Conservation (phyloP, 2,113 vertebrate genomes). For the Tachysurus vachellii region DNA sequence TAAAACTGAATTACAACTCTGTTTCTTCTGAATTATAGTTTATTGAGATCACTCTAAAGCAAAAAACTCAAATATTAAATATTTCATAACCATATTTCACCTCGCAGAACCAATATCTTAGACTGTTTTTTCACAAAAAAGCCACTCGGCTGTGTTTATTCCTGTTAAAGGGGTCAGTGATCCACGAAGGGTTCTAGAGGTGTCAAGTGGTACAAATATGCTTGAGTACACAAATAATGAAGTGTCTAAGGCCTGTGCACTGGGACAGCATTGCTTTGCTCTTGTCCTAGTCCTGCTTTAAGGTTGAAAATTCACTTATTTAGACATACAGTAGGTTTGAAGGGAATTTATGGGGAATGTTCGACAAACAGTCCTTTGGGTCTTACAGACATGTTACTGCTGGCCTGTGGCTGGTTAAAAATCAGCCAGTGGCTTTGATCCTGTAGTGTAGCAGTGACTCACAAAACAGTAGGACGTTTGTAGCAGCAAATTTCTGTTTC, state of each 20-base stretch:
- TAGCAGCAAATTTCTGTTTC: neutral
- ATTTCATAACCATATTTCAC: neutral
- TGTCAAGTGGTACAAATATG: constrained; percentile 49
- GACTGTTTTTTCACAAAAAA: neutral
- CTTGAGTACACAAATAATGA: constrained; percentile 44
- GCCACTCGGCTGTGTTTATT: constrained; percentile 40
- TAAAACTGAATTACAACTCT: constrained; percentile 12
- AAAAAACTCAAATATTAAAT: constrained; percentile 9
- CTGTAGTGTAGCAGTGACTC: neutral
- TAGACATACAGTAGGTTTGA: neutral
- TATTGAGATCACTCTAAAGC: neutral
- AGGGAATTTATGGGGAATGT: neutral
- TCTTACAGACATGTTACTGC: neutral
- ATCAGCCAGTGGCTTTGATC: constrained; percentile 2
- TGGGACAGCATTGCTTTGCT: neutral
- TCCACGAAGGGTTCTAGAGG: constrained; percentile 28
- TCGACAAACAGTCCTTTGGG: neutral
- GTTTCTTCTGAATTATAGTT: neutral
- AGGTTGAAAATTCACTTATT: neutral
- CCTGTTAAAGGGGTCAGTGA: constrained; percentile 42
- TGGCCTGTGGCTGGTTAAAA: constrained; percentile 16
- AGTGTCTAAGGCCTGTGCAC: constrained; percentile 20
- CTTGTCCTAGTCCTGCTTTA: neutral
- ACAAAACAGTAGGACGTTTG: neutral
- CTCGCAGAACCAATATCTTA: neutral